These are phyloP conservation scores for Hiodon alosoides DNA, from an alignment of 2,113 vertebrate species.

Conservation along the genomic window DNA sequence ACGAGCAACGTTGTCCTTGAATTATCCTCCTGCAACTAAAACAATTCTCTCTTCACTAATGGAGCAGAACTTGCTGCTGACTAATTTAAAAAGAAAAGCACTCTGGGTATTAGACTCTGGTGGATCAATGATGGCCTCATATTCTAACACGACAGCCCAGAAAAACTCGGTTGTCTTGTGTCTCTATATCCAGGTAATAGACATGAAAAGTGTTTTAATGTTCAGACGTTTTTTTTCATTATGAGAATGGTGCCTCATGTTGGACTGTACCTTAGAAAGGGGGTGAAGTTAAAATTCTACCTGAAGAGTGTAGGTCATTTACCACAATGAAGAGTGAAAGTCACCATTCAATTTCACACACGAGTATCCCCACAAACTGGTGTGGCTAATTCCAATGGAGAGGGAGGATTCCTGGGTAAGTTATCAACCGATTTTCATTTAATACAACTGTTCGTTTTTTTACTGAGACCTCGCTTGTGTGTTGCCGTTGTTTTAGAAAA, in stretches of 20 bases:
- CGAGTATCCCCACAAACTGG: neutral
- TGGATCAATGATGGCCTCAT: slow-evolving; percentile 56
- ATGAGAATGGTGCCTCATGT: neutral
- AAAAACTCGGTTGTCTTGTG: slow-evolving; percentile 23
- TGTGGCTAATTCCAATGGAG: neutral
- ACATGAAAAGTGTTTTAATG: neutral
- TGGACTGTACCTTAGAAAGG: neutral
- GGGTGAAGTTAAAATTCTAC: neutral
- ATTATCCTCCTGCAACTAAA: slow-evolving; percentile 47
- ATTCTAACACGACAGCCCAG: slow-evolving; percentile 44
- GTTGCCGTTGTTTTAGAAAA: too few relatives aligned
- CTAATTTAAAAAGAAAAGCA: slow-evolving; percentile 62
- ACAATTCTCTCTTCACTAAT: slow-evolving; percentile 41
- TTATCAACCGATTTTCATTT: neutral
- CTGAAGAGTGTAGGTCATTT: neutral
- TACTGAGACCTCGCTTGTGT: too few relatives aligned
- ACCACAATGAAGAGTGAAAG: slow-evolving; percentile 10
- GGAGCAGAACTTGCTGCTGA: slow-evolving; percentile 46
- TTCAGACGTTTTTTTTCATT: neutral
- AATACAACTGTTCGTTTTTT: too few relatives aligned
- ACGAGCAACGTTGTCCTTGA: slow-evolving; percentile 49
- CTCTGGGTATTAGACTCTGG: slow-evolving; percentile 50
- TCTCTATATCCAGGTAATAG: neutral
- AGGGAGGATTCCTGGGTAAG: neutral
- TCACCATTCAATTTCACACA: neutral